Conservation (phyloP, 2,113 vertebrate species). For the Camelus bactrianus region DNA sequence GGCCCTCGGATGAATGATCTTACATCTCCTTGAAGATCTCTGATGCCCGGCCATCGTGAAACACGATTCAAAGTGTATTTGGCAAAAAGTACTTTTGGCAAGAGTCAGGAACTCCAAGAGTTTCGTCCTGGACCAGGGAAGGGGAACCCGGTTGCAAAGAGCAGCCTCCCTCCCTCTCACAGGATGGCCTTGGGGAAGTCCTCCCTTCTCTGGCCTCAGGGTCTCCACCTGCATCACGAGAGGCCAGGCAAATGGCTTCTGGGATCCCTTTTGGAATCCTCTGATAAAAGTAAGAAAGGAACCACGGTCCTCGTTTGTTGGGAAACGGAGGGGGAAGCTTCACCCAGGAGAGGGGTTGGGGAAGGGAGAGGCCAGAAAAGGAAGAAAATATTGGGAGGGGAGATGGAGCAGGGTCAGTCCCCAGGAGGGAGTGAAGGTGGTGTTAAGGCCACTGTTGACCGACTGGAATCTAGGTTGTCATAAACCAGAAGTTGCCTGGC, state of each 20-base stretch:
- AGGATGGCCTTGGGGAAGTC: too few species aligned
- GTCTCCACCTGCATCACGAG: not conserved
- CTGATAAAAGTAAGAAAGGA: not conserved
- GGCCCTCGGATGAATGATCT: accelerated
- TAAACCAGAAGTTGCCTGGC: not conserved
- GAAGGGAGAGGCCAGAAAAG: not conserved
- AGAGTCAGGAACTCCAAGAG: not conserved
- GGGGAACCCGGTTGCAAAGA: accelerated
- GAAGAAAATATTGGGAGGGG: accelerated
- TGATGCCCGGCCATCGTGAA: not conserved
- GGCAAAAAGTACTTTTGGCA: not conserved
- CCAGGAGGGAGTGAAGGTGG: not conserved
- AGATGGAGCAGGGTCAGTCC: not conserved
- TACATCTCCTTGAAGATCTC: not conserved
- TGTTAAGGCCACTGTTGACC: not conserved
- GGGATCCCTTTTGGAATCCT: not conserved
- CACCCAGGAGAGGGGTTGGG: accelerated
- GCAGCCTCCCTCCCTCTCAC: not conserved
- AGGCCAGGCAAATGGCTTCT: not conserved
- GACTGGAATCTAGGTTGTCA: not conserved
- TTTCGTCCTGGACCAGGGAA: not conserved
- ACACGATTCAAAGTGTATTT: not conserved
- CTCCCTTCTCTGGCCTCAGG: not conserved
- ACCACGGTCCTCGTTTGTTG: not conserved
- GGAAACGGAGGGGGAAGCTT: not conserved